Conservation (phyloP, 2,113 vertebrate species). For the Ia io region DNA sequence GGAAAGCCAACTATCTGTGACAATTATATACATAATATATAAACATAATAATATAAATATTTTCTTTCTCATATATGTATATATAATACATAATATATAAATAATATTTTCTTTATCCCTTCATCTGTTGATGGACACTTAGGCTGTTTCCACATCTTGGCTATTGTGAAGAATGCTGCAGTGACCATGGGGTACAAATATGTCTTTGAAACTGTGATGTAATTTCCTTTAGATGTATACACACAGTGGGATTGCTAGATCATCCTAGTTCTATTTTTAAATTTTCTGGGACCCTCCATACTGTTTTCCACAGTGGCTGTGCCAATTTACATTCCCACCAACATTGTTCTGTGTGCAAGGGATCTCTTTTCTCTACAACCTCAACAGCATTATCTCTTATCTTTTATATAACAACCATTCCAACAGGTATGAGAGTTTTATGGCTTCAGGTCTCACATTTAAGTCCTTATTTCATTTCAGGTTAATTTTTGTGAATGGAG, state of each 20-base stretch:
- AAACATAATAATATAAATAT: not conserved
- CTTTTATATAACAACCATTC: not conserved
- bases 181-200: not conserved
- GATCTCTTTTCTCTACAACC: not conserved
- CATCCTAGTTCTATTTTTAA: not conserved
- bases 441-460: not conserved
- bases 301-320: not conserved
- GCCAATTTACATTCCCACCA: not conserved
- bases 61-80: not conserved
- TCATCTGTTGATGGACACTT: not conserved
- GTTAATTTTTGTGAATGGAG: not conserved
- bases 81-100: not conserved
- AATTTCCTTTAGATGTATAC: not conserved
- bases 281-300: not conserved
- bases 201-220: not conserved
- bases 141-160: not conserved
- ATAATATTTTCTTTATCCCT: not conserved
- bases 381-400: not conserved
- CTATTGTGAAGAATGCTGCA: not conserved
- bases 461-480: not conserved
- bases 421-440: not conserved
- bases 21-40: not conserved
- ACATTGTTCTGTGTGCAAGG: no score
- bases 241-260: not conserved
- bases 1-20: not conserved